Conservation (phyloP, 2,797 vertebrate genomes). For the Cephalopachus bancanus region DNA sequence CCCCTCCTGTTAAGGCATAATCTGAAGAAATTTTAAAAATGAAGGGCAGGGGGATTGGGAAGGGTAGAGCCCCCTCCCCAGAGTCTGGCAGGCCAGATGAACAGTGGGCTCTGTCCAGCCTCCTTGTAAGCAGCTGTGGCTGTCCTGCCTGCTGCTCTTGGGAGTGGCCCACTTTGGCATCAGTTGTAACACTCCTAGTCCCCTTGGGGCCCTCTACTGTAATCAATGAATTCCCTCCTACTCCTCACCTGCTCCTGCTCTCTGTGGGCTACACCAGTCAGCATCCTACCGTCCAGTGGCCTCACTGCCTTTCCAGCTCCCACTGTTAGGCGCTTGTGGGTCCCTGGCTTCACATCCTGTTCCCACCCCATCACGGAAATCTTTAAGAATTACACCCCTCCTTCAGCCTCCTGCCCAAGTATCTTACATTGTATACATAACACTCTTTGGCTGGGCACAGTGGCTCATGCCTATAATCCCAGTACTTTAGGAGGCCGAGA, state of each 20-base stretch:
- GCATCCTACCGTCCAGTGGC: not conserved
- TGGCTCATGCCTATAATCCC: no score
- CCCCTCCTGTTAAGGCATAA: not conserved
- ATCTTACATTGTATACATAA: not conserved
- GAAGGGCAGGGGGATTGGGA: not conserved
- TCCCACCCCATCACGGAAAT: not conserved
- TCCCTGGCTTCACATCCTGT: not conserved
- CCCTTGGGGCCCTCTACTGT: not conserved
- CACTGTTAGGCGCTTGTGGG: not conserved
- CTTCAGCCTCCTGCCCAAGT: not conserved
- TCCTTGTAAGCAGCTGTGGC: not conserved
- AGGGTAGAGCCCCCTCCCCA: not conserved
- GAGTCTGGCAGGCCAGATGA: not conserved
- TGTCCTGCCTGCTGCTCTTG: not conserved
- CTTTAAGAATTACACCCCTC: not conserved
- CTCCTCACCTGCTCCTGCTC: not conserved
- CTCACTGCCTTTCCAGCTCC: not conserved
- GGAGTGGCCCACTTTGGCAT: not conserved
- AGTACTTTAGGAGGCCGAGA: no score
- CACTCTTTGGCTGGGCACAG: not conserved
- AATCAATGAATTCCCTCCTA: not conserved
- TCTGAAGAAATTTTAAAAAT: constrained; percentile 8
- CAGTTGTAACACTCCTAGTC: not conserved
- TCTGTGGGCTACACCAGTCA: not conserved
- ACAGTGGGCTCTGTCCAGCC: not conserved